These are phyloP conservation scores for Dicrostonyx torquatus DNA, from an alignment of 2,797 vertebrate species.

Conservation along the genomic window DNA sequence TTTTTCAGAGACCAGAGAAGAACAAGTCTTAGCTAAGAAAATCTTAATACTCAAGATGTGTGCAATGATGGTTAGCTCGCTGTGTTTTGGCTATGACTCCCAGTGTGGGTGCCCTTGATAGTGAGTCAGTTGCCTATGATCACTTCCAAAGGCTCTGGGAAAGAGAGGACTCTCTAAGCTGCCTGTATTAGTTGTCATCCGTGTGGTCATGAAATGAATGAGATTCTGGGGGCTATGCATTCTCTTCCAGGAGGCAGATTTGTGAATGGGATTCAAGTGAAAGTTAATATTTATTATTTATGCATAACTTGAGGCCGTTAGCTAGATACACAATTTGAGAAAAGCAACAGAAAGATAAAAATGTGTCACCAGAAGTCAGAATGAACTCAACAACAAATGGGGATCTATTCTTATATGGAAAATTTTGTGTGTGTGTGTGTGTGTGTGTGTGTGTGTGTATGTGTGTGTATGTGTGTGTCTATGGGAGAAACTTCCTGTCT, in stretches of 20 bases:
- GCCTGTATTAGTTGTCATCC: neutral
- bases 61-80: neutral
- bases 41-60: neutral
- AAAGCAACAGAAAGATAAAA: conserved; percentile 50
- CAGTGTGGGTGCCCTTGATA: neutral
- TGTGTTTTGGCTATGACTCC: neutral
- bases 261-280: conserved; percentile 62
- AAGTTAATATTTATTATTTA: conserved; percentile 67
- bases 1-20: neutral
- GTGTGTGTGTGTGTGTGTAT: too few species aligned
- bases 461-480: too few species aligned
- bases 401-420: conserved; percentile 60
- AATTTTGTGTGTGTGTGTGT: neutral
- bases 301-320: conserved; percentile 53
- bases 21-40: neutral
- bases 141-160: neutral
- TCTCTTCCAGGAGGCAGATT: conserved; percentile 38
- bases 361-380: conserved; percentile 56
- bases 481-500: neutral
- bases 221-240: neutral
- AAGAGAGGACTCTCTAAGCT: neutral
- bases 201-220: neutral
- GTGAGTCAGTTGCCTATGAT: neutral
- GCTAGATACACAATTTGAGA: conserved; percentile 16
- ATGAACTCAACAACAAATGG: conserved; percentile 40